Base-by-base conservation (phyloP, 2,113 vertebrate genomes). In the Cololabis saira region DNA sequence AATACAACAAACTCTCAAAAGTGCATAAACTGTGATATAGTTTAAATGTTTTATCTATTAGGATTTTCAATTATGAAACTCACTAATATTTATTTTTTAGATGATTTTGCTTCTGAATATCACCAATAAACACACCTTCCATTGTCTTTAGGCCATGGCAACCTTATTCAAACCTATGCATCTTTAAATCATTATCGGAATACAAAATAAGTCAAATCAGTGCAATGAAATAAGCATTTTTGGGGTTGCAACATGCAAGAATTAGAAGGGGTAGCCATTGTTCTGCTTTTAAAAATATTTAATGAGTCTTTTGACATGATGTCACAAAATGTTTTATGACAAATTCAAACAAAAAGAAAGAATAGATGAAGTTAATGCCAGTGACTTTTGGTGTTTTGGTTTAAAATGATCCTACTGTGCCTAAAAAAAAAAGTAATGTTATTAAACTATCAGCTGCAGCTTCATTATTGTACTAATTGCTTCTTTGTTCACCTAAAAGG, bases 281-380 rank as follows among this genome's bases (percentile, higher is more conserved):
- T 49, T 56, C 9, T 24, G 22, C 4, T 12, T 44, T 16, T 5
- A 6, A 62, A 9, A 30, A 27, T 30, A n/a, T 3, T 5, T 11
- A 19, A 55, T 16, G n/a, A 16, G 21, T 48, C 0, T 14, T 61
- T 53, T n/a, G 27, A 53, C 5, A 40, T 47, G 42, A 37, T 6
- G 49, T 49, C 33, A 47, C 9, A n/a, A 45, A 10, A 27, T 9
- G 15, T 12, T 27, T 64, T 2, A 24, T 53, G 22, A 44, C 18
- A 37, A 67, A 81, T 67, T 74, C 74, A 67, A 61, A 61, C 17
- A 19, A 76, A 19, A 76, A 15, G 13, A 48, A 48, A 37, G 5
- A 59, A 66, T 17, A 16, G 1, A 21, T 19, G n/a, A n/a, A 53
- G 47, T 42, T 44, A 21, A 3, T 27, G 24, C 24, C 24, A 27